Evolutionary conservation across 64 coral and sea anemone species (phyloP), one percentile per base, ranked within the genome.

Genomic region (Porites australiensis): DNA sequence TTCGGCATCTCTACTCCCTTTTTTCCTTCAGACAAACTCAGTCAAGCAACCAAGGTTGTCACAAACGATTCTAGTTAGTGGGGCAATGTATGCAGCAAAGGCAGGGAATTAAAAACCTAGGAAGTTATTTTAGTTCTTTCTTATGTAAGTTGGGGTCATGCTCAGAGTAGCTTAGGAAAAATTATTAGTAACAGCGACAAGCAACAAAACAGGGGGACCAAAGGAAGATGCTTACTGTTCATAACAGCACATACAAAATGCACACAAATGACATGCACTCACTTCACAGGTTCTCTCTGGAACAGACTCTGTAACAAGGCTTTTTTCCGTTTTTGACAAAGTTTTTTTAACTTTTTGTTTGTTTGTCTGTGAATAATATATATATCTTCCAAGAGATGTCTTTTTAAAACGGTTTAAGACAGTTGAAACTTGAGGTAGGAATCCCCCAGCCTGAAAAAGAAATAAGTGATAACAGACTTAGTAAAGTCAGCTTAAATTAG

Each of bases 311-410:
- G 59, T 71, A 22, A 7, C 27, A 3, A 70, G 8, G 9, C 19
- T 85, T 51, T 74, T 21, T 52, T 68, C 87, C 64, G 61, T 89
- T 59, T 46, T 91, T 62, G 69, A 61, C 72, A 89, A 79, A 52
- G 72, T 16, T 65, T 94, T 82, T 15, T 75, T 89, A 83, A 67
- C 48, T 70, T 91, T 72, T 72, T 77, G 80, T 46, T 69, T 82
- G 87, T 91, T 97, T 55, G 48, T 94, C 57, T 97, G 95, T 37
- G 79, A 58, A 88, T 94, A 97, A 4, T 92, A 94, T 50, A 97
- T 48, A 77, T 77, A 90, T 51, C 89, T 93, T 89, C 82, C 88
- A 7, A 91, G 3, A 47, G 95, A 86, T 70, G 82, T 69, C 18
- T 91, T 90, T 71, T 97, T 97, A n/a, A 78, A 82, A 86, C 77